phyloP scores from a whole-genome alignment of 2,797 vertebrate genomes.

The Phrynocephalus guinanensis region DNA sequence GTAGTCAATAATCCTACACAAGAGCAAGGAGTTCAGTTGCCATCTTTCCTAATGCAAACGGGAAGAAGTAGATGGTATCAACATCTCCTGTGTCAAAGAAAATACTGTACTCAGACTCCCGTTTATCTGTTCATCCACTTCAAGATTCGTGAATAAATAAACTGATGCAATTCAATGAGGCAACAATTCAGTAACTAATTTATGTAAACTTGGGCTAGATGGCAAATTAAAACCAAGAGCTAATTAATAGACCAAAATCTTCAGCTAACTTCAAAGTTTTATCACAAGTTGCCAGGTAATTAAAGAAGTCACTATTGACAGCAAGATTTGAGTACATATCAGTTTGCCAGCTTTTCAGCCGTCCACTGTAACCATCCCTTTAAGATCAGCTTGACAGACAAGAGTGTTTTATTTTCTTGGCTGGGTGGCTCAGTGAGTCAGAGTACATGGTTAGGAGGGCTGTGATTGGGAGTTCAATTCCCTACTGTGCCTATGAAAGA shows the following conservation, averaged over 20 bases:
- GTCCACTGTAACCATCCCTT: too few relatives aligned
- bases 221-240: neutral
- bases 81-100: neutral
- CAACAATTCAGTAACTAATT: constrained; percentile 1
- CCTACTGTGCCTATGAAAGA: too few relatives aligned
- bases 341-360: neutral
- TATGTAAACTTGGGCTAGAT: neutral
- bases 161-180: neutral
- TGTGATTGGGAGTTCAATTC: too few relatives aligned
- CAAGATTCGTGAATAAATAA: neutral
- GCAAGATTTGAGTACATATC: neutral
- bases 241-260: neutral
- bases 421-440: too few relatives aligned
- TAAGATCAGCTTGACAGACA: too few relatives aligned
- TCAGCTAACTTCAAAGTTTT: neutral
- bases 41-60: neutral
- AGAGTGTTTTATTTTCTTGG: too few relatives aligned
- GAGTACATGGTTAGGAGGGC: too few relatives aligned
- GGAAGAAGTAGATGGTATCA: neutral
- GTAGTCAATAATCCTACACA: neutral
- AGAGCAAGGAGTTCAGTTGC: neutral
- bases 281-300: neutral
- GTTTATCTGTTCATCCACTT: neutral
- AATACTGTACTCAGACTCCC: neutral
- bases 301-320: neutral